Evolutionary conservation across 2,888 invertebrate species (phyloP), one percentile per base, ranked within the genome.

Genomic region (Lycophotia porphyrea): DNA sequence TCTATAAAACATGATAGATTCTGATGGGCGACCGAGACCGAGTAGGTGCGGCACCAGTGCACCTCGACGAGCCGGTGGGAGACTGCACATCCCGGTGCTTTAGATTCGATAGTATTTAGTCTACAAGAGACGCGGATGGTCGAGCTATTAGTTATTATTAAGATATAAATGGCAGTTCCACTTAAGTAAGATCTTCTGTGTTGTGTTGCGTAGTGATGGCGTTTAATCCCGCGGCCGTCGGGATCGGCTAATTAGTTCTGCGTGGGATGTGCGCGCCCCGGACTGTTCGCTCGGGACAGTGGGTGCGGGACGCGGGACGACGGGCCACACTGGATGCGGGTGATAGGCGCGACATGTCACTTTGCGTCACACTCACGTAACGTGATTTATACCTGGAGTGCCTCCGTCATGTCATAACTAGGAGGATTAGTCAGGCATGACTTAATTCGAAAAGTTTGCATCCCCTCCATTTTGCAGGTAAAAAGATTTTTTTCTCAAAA

Each of bases 391-490:
- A 44, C 65, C 15, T 31, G n/a, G 36, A 31, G 44, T 31, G 27
- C 31, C 52, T 21, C 5, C 36, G 36, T 76, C 36, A 8, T 44
- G n/a, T 31, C 61, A 61, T 31, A 52, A 44, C 49, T 68, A n/a
- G 63, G 52, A n/a, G 44, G 44, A 77, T 77, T 47, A 55, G 42
- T 44, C 61, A 52, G 61, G 39, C 21, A 8, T 47, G 78, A 55
- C 63, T 78, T 72, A 66, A 78, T 78, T 66, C 39, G 27, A 78
- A 78, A 72, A 78, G 72, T 72, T 78, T 61, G n/a, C 36, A 44
- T 44, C 44, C 31, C 47, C n/a, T n/a, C 39, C 39, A 39, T 55
- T 63, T 63, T 44, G 15, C 70, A 4, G 52, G 39, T 34, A 70
- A 21, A n/a, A 44, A 39, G 36, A 49, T 55, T 52, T 67, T 76